Percentiles rank a stretch among this genome's conserved stretches.
Conservation (phyloP, 2,113 vertebrate genomes). For the Vimba vimba region DNA sequence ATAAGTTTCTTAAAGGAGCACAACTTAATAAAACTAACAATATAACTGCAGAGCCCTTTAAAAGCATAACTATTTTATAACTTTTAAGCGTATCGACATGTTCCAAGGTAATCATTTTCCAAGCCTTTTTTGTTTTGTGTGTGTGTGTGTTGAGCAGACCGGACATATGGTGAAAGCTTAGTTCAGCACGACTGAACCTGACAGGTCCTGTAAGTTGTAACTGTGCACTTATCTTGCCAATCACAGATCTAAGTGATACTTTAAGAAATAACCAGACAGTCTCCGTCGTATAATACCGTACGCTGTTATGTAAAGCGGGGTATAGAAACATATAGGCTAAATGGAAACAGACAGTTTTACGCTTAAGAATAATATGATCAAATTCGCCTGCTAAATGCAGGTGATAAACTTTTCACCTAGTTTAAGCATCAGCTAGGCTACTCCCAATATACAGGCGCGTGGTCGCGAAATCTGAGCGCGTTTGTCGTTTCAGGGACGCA, state of each 20-base stretch:
- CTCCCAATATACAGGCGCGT: not conserved
- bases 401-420: not conserved
- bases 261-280: not conserved
- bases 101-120: not conserved
- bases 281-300: not conserved
- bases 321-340: not conserved
- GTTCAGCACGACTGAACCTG: not conserved
- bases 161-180: not conserved
- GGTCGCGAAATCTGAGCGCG: constrained; percentile 64
- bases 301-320: not conserved
- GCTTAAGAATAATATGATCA: not conserved
- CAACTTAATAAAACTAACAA: not conserved
- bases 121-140: not conserved
- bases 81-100: not conserved
- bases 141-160: not conserved
- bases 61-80: not conserved
- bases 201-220: not conserved
- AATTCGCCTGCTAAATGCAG: not conserved
- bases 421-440: not conserved
- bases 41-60: not conserved
- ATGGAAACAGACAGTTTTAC: not conserved
- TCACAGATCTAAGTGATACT: not conserved
- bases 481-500: constrained; percentile 48
- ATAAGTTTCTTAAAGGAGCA: not conserved
- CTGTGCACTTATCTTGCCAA: not conserved